Percentiles rank a stretch among this genome's conserved stretches.
These are phyloP conservation scores for Mallotus villosus DNA, from an alignment of 2,797 vertebrate genomes.

Conservation along the genomic window DNA sequence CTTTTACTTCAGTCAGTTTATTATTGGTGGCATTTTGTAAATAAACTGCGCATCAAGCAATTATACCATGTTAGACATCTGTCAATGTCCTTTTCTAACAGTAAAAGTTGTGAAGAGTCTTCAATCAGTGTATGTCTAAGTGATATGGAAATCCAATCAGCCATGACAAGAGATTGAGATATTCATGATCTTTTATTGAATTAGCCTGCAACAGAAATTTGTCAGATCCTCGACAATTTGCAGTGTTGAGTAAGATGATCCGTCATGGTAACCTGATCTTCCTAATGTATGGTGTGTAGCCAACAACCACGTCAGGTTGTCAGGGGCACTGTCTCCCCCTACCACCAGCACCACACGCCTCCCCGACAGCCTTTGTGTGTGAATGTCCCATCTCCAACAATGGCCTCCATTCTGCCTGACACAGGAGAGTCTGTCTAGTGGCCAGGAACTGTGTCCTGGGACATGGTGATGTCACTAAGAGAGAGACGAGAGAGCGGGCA, in stretches of 20 bases:
- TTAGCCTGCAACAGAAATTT: too few species aligned
- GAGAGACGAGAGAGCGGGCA: slow-evolving; percentile 42
- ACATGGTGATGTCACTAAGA: slow-evolving; percentile 45
- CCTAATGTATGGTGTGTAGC: too few species aligned
- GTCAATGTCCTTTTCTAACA: background rate
- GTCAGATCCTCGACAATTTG: too few species aligned
- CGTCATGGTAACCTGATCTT: too few species aligned
- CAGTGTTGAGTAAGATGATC: too few species aligned
- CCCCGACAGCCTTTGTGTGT: slow-evolving; percentile 23
- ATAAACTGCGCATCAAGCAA: background rate
- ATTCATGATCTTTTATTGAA: too few species aligned
- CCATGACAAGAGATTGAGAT: too few species aligned
- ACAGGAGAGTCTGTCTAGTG: slow-evolving; percentile 54
- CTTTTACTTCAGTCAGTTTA: background rate
- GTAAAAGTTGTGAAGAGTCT: background rate
- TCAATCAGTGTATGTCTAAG: too few species aligned
- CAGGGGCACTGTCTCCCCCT: slow-evolving; percentile 41
- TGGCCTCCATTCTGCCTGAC: slow-evolving; percentile 62
- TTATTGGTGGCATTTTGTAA: too few species aligned
- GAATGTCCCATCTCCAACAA: slow-evolving; percentile 59
- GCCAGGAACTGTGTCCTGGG: slow-evolving; percentile 44
- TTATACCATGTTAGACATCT: background rate
- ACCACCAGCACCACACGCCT: background rate
- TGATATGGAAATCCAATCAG: too few species aligned
- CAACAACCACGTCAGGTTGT: too few species aligned